A percentile compares a stretch with the other conserved stretches of the same genome.
Conservation (phyloP, 2,113 vertebrate species). For the Trematomus loennbergii region DNA sequence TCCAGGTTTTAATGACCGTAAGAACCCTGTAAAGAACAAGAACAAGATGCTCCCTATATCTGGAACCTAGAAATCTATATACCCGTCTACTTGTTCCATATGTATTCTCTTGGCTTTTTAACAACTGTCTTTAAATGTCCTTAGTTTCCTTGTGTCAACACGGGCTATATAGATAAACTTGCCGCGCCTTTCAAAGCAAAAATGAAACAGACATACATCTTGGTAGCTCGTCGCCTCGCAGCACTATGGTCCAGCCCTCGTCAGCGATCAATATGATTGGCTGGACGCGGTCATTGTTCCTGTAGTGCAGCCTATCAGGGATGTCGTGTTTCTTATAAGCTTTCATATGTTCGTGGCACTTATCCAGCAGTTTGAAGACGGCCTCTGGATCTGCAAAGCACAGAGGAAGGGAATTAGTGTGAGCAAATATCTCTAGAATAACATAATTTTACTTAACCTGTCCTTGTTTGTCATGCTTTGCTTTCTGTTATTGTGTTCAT, state of each 20-base stretch:
- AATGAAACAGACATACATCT: constrained; percentile 79
- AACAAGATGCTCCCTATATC: no score
- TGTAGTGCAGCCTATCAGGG: constrained; percentile 91
- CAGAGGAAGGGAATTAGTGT: not conserved
- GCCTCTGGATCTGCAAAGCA: constrained; percentile 41
- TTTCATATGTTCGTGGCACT: constrained; percentile 87
- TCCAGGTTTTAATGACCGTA: no score
- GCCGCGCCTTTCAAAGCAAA: not conserved
- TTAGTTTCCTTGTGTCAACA: no score
- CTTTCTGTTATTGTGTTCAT: no score
- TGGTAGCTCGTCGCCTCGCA: constrained; percentile 72
- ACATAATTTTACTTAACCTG: no score
- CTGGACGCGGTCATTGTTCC: constrained; percentile 87
- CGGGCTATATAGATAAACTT: no score
- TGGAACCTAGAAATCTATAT: no score
- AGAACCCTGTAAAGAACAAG: no score
- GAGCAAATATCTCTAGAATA: not conserved
- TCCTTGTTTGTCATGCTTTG: no score
- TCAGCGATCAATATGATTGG: constrained; percentile 94
- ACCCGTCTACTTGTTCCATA: no score
- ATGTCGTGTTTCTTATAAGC: constrained; percentile 91
- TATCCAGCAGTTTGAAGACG: constrained; percentile 76
- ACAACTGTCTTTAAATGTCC: no score
- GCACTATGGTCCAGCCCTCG: constrained; percentile 95
- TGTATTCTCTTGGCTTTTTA: no score